These are phyloP conservation scores for Rhea pennata DNA, from an alignment of 2,113 vertebrate genomes.

Conservation along the genomic window DNA sequence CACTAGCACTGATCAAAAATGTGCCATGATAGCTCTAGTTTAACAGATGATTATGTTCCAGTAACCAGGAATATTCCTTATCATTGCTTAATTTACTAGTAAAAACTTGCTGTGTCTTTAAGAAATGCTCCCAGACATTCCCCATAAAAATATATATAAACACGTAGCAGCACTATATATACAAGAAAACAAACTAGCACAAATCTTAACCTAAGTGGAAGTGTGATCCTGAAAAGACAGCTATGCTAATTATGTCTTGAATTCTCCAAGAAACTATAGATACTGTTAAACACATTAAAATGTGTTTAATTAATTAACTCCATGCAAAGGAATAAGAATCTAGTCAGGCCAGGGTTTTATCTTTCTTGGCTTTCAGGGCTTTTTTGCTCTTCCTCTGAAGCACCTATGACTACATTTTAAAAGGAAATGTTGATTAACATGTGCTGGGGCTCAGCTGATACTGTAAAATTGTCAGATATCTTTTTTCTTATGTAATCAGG, in stretches of 20 bases:
- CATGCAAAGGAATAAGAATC: neutral
- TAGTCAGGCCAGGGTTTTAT: neutral
- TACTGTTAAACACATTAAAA: neutral
- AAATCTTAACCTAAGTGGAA: neutral
- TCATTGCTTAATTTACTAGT: neutral
- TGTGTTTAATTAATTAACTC: neutral
- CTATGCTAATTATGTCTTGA: neutral
- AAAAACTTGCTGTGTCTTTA: neutral
- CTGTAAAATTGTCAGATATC: neutral
- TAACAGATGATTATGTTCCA: neutral
- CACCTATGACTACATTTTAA: neutral
- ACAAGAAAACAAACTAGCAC: neutral
- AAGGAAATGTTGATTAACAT: neutral
- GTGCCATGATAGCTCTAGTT: neutral
- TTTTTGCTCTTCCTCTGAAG: neutral
- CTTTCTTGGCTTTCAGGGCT: neutral
- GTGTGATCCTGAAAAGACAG: neutral
- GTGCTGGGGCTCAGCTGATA: neutral
- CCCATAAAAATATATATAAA: neutral
- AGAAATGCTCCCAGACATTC: neutral
- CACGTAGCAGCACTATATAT: neutral
- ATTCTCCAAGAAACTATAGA: neutral
- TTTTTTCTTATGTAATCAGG: neutral
- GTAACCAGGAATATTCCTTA: neutral
- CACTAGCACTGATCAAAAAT: neutral